phyloP scores from a whole-genome alignment of 1,140 invertebrate species.

The Kradibia gibbosae region DNA sequence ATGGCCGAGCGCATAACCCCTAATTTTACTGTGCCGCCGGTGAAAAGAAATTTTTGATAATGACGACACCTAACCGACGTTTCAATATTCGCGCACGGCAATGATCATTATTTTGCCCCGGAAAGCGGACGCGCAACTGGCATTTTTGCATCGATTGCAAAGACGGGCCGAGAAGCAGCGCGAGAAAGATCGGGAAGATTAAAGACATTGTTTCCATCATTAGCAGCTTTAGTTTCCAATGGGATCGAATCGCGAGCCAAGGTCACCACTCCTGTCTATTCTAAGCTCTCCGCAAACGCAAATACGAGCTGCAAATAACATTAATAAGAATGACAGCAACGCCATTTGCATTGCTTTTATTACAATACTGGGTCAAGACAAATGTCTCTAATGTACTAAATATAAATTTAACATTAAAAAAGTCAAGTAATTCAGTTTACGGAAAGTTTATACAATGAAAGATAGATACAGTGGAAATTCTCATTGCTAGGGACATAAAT shows the following conservation, averaged over 20 bases:
- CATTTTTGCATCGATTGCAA: neutral
- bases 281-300: neutral
- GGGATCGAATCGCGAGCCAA: too few species aligned
- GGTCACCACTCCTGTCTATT: too few species aligned
- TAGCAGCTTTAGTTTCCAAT: neutral
- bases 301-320: too few species aligned
- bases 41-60: neutral
- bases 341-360: neutral
- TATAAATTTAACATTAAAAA: neutral
- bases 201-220: constrained; percentile 3
- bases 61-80: neutral
- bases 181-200: neutral
- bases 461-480: constrained; percentile 9
- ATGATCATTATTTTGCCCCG: neutral
- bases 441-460: constrained; percentile 14
- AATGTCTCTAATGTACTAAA: neutral
- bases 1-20: neutral
- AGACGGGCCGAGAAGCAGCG: neutral
- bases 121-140: neutral
- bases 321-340: too few species aligned
- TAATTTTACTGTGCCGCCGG: neutral
- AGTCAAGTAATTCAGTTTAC: constrained; percentile 10
- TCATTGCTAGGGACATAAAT: constrained; percentile 22
- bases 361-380: neutral
- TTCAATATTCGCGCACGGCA: neutral